Evolutionary conservation across 1,140 invertebrate genomes (phyloP), one percentile per base, ranked within the genome.

Genomic region (Ceratitis capitata): DNA sequence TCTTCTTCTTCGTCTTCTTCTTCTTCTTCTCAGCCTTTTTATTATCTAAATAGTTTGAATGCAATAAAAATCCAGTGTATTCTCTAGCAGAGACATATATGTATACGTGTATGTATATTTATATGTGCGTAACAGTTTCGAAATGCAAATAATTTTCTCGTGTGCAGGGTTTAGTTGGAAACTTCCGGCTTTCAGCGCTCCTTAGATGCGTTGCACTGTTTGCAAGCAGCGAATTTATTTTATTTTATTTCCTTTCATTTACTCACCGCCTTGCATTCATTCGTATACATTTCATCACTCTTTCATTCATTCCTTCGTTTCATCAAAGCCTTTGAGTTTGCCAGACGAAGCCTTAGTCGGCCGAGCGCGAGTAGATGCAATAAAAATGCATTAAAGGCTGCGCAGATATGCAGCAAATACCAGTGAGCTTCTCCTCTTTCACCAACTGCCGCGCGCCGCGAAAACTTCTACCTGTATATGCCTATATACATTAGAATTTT

Each of bases 311-410:
- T 35, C 29, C 61, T 69, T 29, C 61, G 7, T 14, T 26, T 4
- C 35, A 35, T 29, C 61, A 69, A 69, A 35, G 61, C 32, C 6
- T 39, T 69, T 16, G 61, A n/a, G 61, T 12, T n/a, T 69, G 61
- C 32, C 16, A 35, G 29, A 19, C 32, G 61, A 69, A 69, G 32
- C 29, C 61, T 39, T 35, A 69, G 61, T 35, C 32, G 0, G n/a
- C 58, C 19, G 29, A 19, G n/a, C 51, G 32, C 61, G 14, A 35
- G 32, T 29, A 35, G 61, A 39, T 69, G 61, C 61, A 39, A 69
- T 69, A 69, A 69, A 69, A 69, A 69, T 69, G 61, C 61, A 69
- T 69, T 69, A 39, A 69, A 69, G 61, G 14, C 61, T 29, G 29
- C 61, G 61, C 61, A n/a, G n/a, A n/a, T n/a, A n/a, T n/a, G n/a